phyloP scores from a whole-genome alignment of 2,113 vertebrate genomes.

The Hemibagrus wyckioides region DNA sequence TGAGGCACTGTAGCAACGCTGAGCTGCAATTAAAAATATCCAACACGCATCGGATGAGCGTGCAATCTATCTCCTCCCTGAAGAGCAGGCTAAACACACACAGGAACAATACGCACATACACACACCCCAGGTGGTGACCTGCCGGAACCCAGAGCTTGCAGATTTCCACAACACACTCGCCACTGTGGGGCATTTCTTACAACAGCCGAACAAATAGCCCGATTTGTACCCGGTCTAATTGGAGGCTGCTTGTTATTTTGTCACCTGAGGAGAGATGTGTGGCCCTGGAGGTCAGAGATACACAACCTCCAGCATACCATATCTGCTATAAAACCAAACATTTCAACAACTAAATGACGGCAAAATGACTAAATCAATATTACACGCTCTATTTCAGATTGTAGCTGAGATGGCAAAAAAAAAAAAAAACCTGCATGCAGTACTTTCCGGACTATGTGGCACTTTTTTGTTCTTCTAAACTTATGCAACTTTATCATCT shows the following conservation, averaged over 20 bases:
- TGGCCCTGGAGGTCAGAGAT: slow-evolving; percentile 19
- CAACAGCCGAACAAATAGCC: slow-evolving; percentile 1
- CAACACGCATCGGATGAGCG: slow-evolving; percentile 6
- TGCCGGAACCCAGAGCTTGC: slow-evolving; percentile 34
- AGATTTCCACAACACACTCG: slow-evolving; percentile 41
- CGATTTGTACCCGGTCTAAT: slow-evolving; percentile 11
- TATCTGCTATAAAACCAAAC: not conserved
- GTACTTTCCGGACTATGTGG: too few relatives aligned
- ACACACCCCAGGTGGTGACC: slow-evolving; percentile 25
- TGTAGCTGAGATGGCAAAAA: not conserved
- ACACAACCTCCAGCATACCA: not conserved
- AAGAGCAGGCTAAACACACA: slow-evolving; percentile 18
- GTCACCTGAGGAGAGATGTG: slow-evolving; percentile 9
- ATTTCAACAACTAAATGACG: not conserved
- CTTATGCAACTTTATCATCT: not conserved
- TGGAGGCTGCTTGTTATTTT: slow-evolving; percentile 20
- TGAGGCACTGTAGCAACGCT: slow-evolving; percentile 8
- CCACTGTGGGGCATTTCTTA: slow-evolving; percentile 19
- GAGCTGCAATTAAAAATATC: slow-evolving; percentile 25
- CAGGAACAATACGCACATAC: slow-evolving; percentile 1
- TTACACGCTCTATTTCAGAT: not conserved
- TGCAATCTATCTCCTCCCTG: slow-evolving; percentile 40
- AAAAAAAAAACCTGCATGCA: not conserved
- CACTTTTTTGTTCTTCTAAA: not conserved
- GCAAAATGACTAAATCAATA: slow-evolving; percentile 4